Base-by-base conservation (phyloP, 2,888 invertebrate species). In the Drosophila eohydei region DNA sequence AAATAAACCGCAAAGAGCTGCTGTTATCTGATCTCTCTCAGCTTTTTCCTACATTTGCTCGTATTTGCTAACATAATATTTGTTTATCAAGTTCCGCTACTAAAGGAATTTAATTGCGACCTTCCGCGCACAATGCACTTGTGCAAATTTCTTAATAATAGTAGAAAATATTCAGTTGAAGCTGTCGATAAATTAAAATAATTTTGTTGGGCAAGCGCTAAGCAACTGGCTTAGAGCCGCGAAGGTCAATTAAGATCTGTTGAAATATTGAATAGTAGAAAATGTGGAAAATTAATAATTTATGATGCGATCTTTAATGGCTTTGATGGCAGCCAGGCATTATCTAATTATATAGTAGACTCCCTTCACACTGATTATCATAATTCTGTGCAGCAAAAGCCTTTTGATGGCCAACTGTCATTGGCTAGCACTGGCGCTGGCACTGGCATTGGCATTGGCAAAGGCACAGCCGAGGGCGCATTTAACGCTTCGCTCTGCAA, bases 401-500 rank as follows among this genome's bases (percentile, higher is more conserved):
- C 68, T 65, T 61, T 62, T 77, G 78, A 78, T 61, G 74, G 78
- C 70, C 78, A 78, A 78, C 74, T 78, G 77, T 78, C 77, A 78
- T 74, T 77, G 62, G 43, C 48, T 44, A 21, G 21, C 21, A 51
- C 8, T 3, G n/a, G 40, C 40, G 4, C 16, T 16, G 8, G 16
- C 50, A 3, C 11, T 16, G 16, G 32, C n/a, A 11, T 3, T 30
- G 48, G 50, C 57, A 65, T 77, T 78, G 72, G 71, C 61, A 48
- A 28, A 51, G 48, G 51, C 48, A 48, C 46, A 50, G 61, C 63
- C 54, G 48, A 38, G 34, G 51, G 79, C 68, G 50, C 64, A 76
- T 82, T 83, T 66, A 72, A 76, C 77, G 71, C 64, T 69, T 71
- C 80, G 71, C 62, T 73, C 70, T 77, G 80, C 63, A 70, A 84